Conservation (phyloP, 2,113 vertebrate species). For the Sakesphorus luctuosus region DNA sequence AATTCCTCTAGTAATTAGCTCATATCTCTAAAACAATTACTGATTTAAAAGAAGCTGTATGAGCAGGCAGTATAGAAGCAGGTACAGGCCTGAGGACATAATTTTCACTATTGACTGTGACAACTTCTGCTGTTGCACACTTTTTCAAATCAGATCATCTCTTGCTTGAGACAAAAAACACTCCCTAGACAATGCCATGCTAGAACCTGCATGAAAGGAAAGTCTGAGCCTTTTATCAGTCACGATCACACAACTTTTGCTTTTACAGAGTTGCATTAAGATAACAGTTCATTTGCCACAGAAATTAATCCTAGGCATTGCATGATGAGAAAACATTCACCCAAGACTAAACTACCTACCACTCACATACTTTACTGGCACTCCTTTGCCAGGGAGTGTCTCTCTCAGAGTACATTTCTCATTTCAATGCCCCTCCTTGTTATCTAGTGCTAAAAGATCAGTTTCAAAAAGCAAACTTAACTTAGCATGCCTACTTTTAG, state of each 20-base stretch:
- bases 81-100: not conserved
- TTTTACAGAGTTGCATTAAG: not conserved
- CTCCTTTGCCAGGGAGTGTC: not conserved
- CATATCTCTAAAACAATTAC: not conserved
- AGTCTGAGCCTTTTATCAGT: not conserved
- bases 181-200: not conserved
- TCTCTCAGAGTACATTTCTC: not conserved
- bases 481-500: not conserved
- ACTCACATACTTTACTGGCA: not conserved
- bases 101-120: not conserved
- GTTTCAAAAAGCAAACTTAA: not conserved
- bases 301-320: fast-evolving
- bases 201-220: not conserved
- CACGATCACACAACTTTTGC: not conserved
- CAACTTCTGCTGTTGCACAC: not conserved
- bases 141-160: not conserved
- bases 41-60: not conserved
- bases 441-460: not conserved
- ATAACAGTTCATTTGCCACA: not conserved
- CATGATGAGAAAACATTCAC: not conserved
- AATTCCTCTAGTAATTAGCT: not conserved
- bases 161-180: not conserved
- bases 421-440: not conserved
- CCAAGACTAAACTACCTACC: not conserved
- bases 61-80: not conserved